Base-by-base conservation (phyloP, 37 sponge, comb jelly and placozoan species). In the Theonella swinhoei region DNA sequence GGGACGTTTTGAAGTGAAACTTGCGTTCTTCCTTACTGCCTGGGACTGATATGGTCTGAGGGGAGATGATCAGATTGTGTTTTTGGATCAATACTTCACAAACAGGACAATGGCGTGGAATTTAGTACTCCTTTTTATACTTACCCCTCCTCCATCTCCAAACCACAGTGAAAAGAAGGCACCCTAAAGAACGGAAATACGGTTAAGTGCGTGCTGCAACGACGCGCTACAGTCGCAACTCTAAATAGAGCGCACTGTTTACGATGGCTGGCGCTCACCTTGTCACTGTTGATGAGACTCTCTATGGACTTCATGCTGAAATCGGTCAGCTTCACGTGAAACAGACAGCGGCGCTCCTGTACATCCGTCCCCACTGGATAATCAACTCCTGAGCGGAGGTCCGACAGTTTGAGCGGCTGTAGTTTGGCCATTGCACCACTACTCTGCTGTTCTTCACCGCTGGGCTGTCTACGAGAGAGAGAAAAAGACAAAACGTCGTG, bases 271-370 rank as follows among this genome's bases (percentile, higher is more conserved):
- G 41, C 73, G 8, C 43, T 31, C 22, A 90, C 90, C 85, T 90
- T 90, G 29, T 84, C 77, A 40, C 75, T 82, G 54, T 87, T 58
- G 4, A 86, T 77, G 20, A 91, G 76, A 39, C 31, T 43, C 43
- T 92, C 93, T 22, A 93, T 81, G 19, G 91, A 87, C 38, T 79
- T 86, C 36, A 83, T 40, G 64, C 94, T 78, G 28, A 75, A 71
- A 28, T 93, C 94, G 29, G 94, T 93, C 63, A 93, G 77, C 40
- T 90, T 93, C 25, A 87, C 80, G 72, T 89, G 88, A 58, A 93
- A 74, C 22, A 87, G 88, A 64, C 89, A 89, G 62, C 74, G 58
- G 54, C 65, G 72, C 4, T 58, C 62, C 0, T 70, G 25, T 22
- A 41, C 59, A 25, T 41, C 42, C 36, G 61, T 75, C 26, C 58